phyloP scores from a whole-genome alignment of 2,113 vertebrate species.

The Oenanthe oenanthe region DNA sequence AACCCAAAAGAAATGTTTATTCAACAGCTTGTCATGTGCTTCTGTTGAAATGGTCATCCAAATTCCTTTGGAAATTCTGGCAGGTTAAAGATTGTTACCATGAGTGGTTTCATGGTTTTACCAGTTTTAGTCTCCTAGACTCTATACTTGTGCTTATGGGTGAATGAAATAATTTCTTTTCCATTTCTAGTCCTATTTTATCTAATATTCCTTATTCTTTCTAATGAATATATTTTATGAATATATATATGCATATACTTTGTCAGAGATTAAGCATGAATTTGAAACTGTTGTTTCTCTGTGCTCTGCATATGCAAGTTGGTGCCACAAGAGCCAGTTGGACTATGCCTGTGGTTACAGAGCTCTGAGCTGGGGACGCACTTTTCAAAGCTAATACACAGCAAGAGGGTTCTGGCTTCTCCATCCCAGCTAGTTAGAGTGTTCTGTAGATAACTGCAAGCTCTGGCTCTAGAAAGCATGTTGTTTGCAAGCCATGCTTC shows the following conservation, averaged over 20 bases:
- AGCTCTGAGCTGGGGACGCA: neutral
- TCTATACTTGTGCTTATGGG: neutral
- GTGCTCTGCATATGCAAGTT: neutral
- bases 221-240: neutral
- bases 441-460: neutral
- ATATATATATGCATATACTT: neutral
- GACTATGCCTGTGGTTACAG: neutral
- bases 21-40: neutral
- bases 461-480: neutral
- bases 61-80: neutral
- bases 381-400: neutral
- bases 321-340: neutral
- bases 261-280: neutral
- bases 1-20: neutral
- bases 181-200: neutral
- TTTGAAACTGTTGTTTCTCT: neutral
- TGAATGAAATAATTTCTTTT: neutral
- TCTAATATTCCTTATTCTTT: neutral
- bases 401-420: neutral
- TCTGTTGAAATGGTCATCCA: neutral
- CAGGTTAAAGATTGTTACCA: neutral
- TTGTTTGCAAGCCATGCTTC: neutral
- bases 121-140: neutral
- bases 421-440: neutral
- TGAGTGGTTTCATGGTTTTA: neutral